Base-by-base conservation (phyloP, 2,113 vertebrate species). In the Holacanthus passer region DNA sequence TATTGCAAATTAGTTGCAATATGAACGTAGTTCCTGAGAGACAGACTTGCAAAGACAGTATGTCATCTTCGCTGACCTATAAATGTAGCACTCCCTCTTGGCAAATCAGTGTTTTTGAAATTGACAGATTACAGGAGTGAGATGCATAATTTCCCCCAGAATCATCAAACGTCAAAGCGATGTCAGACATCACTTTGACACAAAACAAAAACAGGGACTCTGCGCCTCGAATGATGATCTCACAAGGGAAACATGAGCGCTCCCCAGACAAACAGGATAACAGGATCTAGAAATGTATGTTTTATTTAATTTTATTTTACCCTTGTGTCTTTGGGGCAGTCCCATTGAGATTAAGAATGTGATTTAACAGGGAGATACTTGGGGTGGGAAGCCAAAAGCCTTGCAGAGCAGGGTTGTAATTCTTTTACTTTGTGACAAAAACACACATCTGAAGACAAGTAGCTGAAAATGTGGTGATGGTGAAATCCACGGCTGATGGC, bases 221-320 rank as follows among this genome's bases (percentile, higher is more conserved):
- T 41, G n/a, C 0, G 13, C 52, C 53, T 52, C 29, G 39, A 69
- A 22, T 43, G 50, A 52, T 16, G 37, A 47, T 43, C 56, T 77
- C 65, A 62, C 12, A 16, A 37, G 59, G 60, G 55, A 87, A 66
- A 55, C 47, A 63, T 35, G 29, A 53, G 31, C 3, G 53, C 52
- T 77, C 68, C 48, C 35, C 29, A 70, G 50, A 72, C 11, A 80
- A 59, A 50, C 56, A 59, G 43, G 75, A 70, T 22, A 43, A 71
- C 32, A 69, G 53, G 72, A 63, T 52, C 10, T 64, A n/a, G 56
- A 56, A 41, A 29, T 59, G 50, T 52, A 62, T 77, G 37, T 65
- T 80, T 77, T 81, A 70, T 89, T 73, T 73, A 62, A 59, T 48
- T 85, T 50, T 22, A 75, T 83, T 22, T 65, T 48, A 81, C 50